Evolutionary conservation across 2,888 invertebrate species (phyloP).

Genomic region (Aporophyla lueneburgensis): DNA sequence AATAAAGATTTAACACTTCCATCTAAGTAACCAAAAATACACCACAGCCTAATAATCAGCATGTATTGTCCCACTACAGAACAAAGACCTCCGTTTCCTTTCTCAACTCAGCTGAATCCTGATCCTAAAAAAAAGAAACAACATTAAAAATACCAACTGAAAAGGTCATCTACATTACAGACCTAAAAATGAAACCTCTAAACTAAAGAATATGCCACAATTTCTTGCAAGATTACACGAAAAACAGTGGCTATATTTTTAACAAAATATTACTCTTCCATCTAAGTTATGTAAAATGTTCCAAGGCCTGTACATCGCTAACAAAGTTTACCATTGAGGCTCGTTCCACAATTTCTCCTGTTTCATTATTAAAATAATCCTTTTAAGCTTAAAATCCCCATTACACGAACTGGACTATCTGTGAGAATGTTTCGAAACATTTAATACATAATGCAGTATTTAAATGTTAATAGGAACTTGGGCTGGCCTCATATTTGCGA

Average conservation of each 20-base stretch:
- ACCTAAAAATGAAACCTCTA: background rate
- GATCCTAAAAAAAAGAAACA: too few relatives aligned
- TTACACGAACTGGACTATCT: constrained; percentile 53
- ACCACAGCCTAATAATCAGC: too few relatives aligned
- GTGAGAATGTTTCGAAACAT: constrained; percentile 55
- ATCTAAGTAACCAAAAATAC: too few relatives aligned
- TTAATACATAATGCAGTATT: constrained; percentile 55
- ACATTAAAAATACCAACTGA: background rate
- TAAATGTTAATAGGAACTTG: constrained; percentile 42
- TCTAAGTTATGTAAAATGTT: constrained; percentile 8
- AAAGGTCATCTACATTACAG: background rate
- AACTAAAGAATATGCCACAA: background rate
- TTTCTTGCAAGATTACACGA: background rate
- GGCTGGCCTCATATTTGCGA: constrained; percentile 28
- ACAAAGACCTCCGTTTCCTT: too few relatives aligned
- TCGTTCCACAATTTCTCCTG: constrained; percentile 37
- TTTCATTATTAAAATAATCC: constrained; percentile 66
- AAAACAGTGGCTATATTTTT: background rate
- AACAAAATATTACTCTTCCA: too few relatives aligned
- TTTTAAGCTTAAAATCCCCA: constrained; percentile 61
- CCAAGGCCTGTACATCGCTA: constrained; percentile 12
- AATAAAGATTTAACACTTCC: too few relatives aligned
- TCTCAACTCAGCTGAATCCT: too few relatives aligned
- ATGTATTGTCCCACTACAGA: too few relatives aligned
- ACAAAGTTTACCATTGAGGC: constrained; percentile 48